Evolutionary conservation across 2,113 vertebrate species (phyloP), one percentile per base, ranked within the genome.

Genomic region (Dipodomys ordii): DNA sequence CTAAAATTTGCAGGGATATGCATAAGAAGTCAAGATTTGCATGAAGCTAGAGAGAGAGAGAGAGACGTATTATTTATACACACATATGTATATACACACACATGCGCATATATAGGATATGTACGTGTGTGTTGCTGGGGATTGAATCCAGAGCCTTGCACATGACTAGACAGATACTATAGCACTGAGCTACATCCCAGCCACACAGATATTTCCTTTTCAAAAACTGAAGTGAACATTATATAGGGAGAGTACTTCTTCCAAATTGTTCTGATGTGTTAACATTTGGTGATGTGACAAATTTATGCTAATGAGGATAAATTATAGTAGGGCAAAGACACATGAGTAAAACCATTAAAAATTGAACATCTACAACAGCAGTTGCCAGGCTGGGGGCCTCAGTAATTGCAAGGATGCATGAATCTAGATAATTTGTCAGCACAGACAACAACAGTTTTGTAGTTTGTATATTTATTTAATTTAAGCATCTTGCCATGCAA

Each of bases 401-500:
- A 77, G 65, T 77, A 87, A 32, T 27, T 83, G 16, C n/a, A 69
- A 27, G 15, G 65, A 83, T 62, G 16, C 6, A 19, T 39, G 39
- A 77, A 23, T 90, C 78, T 67, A 83, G 46, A 83, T 85, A 71
- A 88, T 72, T 84, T 49, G 1, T 87, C 62, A 79, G 65, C 27
- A 57, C 32, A 13, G 72, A 16, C 86, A 67, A n/a, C 28, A 74
- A n/a, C 28, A 74, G 69, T 74, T 67, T 82, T 92, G 30, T 22
- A 64, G 30, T 72, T 72, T 81, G n/a, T 76, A 16, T 90, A 71
- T 73, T 82, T 57, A 84, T 72, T 93, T 88, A 25, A 81, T 44
- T 77, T 88, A 67, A 88, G 91, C 71, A 73, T 53, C 89, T 85
- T 53, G 64, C 57, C 46, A 83, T 78, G 53, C 91, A 95, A 91